Conservation (phyloP, 2,888 invertebrate genomes). For the Drosophila pseudotalamancana region DNA sequence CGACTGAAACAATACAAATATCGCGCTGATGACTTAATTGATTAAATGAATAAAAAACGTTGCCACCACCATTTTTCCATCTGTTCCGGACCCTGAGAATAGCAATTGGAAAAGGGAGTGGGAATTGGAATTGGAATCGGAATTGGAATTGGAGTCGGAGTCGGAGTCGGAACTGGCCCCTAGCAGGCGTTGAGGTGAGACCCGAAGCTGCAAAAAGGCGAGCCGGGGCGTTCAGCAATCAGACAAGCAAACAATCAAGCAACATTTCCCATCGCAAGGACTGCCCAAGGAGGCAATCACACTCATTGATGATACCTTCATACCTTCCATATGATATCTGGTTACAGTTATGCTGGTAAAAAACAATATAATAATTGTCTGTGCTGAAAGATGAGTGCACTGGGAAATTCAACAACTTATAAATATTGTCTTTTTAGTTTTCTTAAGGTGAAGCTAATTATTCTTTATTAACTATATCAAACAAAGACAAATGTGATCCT, state of each 20-base stretch:
- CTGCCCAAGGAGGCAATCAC: conserved; percentile 42
- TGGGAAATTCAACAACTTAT: background rate
- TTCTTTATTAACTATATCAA: no score
- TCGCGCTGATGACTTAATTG: conserved; percentile 80
- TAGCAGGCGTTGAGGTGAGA: conserved; percentile 42
- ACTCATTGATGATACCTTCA: conserved; percentile 1
- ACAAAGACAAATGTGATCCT: no score
- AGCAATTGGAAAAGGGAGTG: no score
- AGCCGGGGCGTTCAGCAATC: conserved; percentile 55
- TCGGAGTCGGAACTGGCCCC: no score
- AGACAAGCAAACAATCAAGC: conserved; percentile 65
- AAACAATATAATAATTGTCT: conserved; percentile 30
- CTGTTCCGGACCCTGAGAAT: conserved; percentile 39
- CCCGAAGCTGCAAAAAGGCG: conserved; percentile 21
- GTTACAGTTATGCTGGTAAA: conserved; percentile 54
- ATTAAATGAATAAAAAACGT: conserved; percentile 81
- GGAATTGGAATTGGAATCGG: no score
- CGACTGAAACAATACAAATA: conserved; percentile 62
- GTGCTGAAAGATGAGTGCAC: conserved; percentile 1
- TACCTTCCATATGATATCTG: conserved; percentile 29
- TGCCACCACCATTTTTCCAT: conserved; percentile 44
- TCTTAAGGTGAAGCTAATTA: no score
- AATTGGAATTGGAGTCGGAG: no score
- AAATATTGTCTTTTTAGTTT: no score
- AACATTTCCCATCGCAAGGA: conserved; percentile 40